Evolutionary conservation across 1,140 invertebrate genomes (phyloP), one percentile per base, ranked within the genome.

Genomic region (Aradophagus sp.): DNA sequence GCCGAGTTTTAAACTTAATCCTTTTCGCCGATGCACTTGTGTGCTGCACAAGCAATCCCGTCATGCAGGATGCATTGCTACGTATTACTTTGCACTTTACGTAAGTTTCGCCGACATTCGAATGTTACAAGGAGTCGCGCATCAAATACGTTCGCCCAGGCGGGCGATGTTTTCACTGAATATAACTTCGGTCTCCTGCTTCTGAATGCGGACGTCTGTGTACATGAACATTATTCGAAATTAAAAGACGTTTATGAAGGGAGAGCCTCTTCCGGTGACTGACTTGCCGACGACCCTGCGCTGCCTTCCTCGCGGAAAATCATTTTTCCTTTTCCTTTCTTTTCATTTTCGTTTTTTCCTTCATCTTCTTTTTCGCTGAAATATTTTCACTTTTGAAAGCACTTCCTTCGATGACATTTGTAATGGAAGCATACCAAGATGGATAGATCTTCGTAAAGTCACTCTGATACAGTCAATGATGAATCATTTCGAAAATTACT

Each of bases 21-120:
- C 41, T 52, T 58, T 39, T 47, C 27, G 6, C 5, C 29, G 34
- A 56, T 50, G 53, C 47, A 16, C 65, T 55, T 68, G 27, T 59
- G 15, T 27, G 13, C 8, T 41, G 14, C 31, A 44, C 34, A 66
- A 42, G 52, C 19, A 42, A 59, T 34, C 13, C 34, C 38, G 41
- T 45, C 47, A 39, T 47, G 29, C 55, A 59, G 55, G 38, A 53
- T 44, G 41, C 47, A 53, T 53, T 53, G 59, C 47, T 59, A 39
- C 47, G 29, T 59, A 59, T 59, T 68, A 59, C 65, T 68, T 66
- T 66, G 62, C 36, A 50, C 44, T 66, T 66, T 66, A 50, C 29
- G 42, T 65, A 65, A 45, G 41, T 53, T 65, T 56, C 11, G 34
- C 36, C 44, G 29, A 42, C 50, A 56, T 65, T 48, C 50, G 42